A percentile compares a stretch with the other conserved stretches of the same genome.
Evolutionary conservation across 2,113 vertebrate genomes (phyloP).

Genomic region (Athene cunicularia): DNA sequence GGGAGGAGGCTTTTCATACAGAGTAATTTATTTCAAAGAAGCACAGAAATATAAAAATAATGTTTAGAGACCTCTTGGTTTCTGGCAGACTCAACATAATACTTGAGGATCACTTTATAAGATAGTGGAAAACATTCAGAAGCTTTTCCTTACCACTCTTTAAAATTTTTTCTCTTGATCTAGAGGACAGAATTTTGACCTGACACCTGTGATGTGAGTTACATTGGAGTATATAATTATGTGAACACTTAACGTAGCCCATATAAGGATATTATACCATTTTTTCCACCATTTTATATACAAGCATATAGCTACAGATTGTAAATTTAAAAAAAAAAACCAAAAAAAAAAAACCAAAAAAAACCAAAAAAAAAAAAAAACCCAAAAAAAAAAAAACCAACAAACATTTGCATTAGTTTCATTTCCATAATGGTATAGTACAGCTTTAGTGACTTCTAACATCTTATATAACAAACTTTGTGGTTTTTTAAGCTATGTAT

Average conservation of each 20-base stretch:
- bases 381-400: neutral
- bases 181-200: neutral
- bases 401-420: neutral
- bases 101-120: neutral
- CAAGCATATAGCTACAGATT: neutral
- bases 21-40: neutral
- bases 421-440: neutral
- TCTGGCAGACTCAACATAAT: neutral
- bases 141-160: neutral
- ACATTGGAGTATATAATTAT: neutral
- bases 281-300: neutral
- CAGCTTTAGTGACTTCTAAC: neutral
- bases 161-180: neutral
- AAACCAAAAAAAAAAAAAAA: neutral
- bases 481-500: neutral
- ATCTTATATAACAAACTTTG: fast-evolving
- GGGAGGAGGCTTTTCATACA: neutral
- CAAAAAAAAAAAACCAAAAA: too few species aligned
- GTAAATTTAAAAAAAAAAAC: neutral
- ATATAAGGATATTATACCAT: neutral
- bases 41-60: neutral
- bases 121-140: neutral
- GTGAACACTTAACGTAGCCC: neutral
- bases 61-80: neutral
- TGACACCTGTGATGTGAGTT: neutral